A percentile compares a stretch with the other conserved stretches of the same genome.
Conservation (phyloP, 1,140 invertebrate species). For the Cardiocondyla obscurior region DNA sequence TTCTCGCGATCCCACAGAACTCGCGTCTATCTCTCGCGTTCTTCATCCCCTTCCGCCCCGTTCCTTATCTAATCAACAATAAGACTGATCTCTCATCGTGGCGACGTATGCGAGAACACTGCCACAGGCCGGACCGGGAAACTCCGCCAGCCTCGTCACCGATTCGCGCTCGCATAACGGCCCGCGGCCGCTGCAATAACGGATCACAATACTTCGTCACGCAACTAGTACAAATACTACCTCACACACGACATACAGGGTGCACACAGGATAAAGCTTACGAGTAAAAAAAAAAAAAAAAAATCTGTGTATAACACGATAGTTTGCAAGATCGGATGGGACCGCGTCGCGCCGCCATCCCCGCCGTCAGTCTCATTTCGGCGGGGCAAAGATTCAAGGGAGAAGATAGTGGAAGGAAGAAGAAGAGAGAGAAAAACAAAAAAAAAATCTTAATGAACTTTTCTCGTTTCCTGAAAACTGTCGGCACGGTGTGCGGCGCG, state of each 20-base stretch:
- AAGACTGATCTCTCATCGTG: constrained; percentile 51
- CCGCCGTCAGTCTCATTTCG: constrained; percentile 32
- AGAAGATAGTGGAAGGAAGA: constrained; percentile 20
- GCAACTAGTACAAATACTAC: constrained; percentile 83
- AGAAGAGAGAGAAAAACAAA: neutral
- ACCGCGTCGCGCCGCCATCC: neutral
- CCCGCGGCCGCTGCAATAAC: constrained; percentile 55
- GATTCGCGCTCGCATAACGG: constrained; percentile 18
- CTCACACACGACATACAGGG: constrained; percentile 83
- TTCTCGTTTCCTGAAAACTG: neutral
- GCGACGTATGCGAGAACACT: constrained; percentile 52
- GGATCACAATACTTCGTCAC: constrained; percentile 75
- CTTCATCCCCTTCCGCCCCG: too few species aligned
- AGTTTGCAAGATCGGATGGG: constrained; percentile 60
- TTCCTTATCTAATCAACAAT: constrained; percentile 47
- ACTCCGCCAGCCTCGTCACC: constrained; percentile 22
- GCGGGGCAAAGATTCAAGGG: constrained; percentile 19
- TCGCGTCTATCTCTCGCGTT: neutral
- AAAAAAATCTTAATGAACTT: neutral
- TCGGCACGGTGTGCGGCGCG: constrained; percentile 32
- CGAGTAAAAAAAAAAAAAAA: constrained; percentile 25
- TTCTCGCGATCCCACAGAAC: neutral
- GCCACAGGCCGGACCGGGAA: constrained; percentile 50
- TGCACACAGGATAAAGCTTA: constrained; percentile 74
- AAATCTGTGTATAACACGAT: constrained; percentile 73